phyloP scores from a whole-genome alignment of 2,797 vertebrate species.

The Mus minutoides region DNA sequence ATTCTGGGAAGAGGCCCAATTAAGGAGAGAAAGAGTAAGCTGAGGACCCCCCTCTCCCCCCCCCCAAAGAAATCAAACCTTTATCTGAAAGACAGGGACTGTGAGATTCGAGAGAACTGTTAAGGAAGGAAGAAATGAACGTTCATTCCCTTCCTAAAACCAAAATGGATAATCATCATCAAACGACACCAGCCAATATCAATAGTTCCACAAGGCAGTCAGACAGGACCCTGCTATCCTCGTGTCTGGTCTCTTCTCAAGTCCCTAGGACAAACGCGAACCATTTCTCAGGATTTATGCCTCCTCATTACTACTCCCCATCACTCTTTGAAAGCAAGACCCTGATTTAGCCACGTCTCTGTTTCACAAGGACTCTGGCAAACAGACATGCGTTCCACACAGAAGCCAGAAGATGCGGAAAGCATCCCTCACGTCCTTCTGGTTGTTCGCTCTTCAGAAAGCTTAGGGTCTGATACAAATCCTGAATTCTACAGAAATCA shows the following conservation, averaged over 20 bases:
- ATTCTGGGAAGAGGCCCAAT: not conserved
- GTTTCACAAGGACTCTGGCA: conserved; percentile 53
- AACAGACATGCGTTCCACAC: conserved; percentile 44
- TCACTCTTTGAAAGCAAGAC: not conserved
- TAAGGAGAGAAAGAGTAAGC: not conserved
- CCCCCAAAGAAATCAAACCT: conserved; percentile 1
- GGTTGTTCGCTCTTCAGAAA: conserved; percentile 67
- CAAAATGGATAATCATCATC: not conserved
- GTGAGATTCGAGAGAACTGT: not conserved
- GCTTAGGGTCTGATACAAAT: conserved; percentile 20
- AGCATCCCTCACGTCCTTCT: conserved; percentile 18
- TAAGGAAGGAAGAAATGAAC: not conserved
- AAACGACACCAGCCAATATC: not conserved
- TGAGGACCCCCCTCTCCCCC: not conserved
- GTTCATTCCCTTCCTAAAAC: not conserved
- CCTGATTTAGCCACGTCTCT: fast-evolving
- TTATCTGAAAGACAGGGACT: conserved; percentile 16
- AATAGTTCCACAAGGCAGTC: not conserved
- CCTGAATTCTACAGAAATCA: conserved; percentile 69
- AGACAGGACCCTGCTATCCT: not conserved
- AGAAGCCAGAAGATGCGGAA: conserved; percentile 4
- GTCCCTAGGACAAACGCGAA: not conserved
- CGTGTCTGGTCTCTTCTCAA: not conserved
- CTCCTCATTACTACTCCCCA: not conserved
- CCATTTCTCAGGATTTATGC: not conserved